Evolutionary conservation across 37 sponge, comb jelly and placozoan genomes (phyloP), one percentile per base, ranked within the genome.

Genomic region (Amphimedon queenslandica): DNA sequence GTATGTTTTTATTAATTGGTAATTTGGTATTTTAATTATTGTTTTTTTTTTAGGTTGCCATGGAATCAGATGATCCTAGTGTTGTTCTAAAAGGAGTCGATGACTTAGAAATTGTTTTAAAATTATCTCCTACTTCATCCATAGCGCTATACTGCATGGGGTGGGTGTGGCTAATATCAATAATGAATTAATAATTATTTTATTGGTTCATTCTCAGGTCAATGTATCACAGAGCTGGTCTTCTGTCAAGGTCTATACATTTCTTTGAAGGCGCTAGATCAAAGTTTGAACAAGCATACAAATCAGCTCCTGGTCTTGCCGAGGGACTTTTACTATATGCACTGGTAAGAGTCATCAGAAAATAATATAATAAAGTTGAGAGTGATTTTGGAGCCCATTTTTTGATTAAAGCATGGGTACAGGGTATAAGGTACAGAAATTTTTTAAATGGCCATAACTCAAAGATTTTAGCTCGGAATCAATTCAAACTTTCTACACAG

Each of bases 261-360:
- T 27, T 65, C 13, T 21, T 77, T 37, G 53, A 71, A 47, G 32
- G 16, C 3, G 77, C 77, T 23, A 69, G 57, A 20, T 2, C 31
- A 40, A 71, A 64, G 66, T 84, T 84, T 35, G 67, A 71, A 35
- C 57, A 77, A 24, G 84, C 78, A 29, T 35, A 36, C 35, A 65
- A 64, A 42, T 64, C 64, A 57, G 76, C 77, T 31, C 84, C 84
- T 1, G 28, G 36, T 29, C 71, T 53, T 71, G 78, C 31, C 20
- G 84, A 84, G 8, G 84, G 84, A 30, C 39, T 84, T 1, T 30
- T 84, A 5, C 78, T 84, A 31, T 72, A 84, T 65, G 53, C 84
- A 0, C 31, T 84, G 67, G 84, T 77, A 37, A 51, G 84, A 33
- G 39, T 13, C 64, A 63, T 29, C 16, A 29, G 13, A 18, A n/a